Percentiles rank a stretch among this genome's conserved stretches.
Evolutionary conservation across 30 jellyfish, hydroid and myxozoan genomes (phyloP).

Genomic region (Nemopilema nomurai): DNA sequence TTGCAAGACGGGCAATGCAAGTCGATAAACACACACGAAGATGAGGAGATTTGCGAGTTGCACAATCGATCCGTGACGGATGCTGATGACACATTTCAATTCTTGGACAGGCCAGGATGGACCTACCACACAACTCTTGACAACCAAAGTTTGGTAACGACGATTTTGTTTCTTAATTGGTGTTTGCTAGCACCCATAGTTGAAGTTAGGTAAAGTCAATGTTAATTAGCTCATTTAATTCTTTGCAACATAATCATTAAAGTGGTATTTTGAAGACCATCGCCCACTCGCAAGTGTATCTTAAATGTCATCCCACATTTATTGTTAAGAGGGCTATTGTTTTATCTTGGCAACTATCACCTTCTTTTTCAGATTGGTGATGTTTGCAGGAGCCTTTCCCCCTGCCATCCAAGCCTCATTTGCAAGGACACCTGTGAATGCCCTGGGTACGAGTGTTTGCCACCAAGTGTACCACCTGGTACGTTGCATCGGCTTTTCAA

Average conservation of each 20-base stretch:
- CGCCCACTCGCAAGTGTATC: too few species aligned
- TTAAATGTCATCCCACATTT: too few species aligned
- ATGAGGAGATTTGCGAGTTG: slow-evolving; percentile 23
- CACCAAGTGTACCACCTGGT: too few species aligned
- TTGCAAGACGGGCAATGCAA: slow-evolving; percentile 11
- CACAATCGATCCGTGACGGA: slow-evolving; percentile 4
- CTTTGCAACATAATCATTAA: too few species aligned
- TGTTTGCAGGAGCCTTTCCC: background rate
- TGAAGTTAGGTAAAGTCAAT: too few species aligned
- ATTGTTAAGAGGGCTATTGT: too few species aligned
- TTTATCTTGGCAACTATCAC: background rate
- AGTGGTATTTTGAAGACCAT: too few species aligned
- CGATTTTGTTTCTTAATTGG: too few species aligned
- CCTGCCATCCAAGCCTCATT: background rate
- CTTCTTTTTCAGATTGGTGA: slow-evolving; percentile 9
- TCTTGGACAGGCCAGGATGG: slow-evolving; percentile 9
- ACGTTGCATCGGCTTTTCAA: too few species aligned
- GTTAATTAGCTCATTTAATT: too few species aligned
- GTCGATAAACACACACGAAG: slow-evolving; percentile 1
- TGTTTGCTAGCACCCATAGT: too few species aligned
- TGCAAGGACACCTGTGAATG: slow-evolving; percentile 22
- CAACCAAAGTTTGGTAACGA: slow-evolving; percentile 3
- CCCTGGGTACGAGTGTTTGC: slow-evolving; percentile 18
- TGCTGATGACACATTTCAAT: background rate
- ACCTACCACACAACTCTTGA: background rate